Evolutionary conservation across 2,113 vertebrate genomes (phyloP).

Genomic region (Rhagologus leucostigma): DNA sequence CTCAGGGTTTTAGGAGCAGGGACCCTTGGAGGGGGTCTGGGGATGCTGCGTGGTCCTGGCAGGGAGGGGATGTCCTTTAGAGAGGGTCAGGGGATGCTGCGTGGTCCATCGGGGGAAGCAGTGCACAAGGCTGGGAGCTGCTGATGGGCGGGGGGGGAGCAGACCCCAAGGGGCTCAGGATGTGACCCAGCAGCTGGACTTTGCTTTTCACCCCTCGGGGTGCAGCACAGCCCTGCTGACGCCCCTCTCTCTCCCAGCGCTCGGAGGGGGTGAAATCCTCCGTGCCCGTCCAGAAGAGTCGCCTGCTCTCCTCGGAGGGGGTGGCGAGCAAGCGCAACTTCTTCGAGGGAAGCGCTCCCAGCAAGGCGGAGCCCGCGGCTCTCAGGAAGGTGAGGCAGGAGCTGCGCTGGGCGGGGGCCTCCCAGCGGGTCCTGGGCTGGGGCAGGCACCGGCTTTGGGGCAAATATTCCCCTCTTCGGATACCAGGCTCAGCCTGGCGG

Average conservation of each 20-base stretch:
- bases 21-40: not conserved
- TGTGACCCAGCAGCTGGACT: not conserved
- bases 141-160: not conserved
- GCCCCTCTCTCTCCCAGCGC: conserved; percentile 66
- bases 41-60: not conserved
- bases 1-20: not conserved
- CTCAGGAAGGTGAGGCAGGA: conserved; percentile 70
- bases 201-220: not conserved
- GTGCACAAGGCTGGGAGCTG: not conserved
- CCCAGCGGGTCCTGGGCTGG: not conserved
- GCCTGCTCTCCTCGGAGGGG: conserved; percentile 74
- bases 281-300: conserved; percentile 67
- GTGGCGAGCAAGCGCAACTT: conserved; percentile 87
- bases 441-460: not conserved
- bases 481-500: accelerated
- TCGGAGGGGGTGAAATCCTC: conserved; percentile 70
- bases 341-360: conserved; percentile 79
- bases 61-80: not conserved
- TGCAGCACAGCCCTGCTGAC: not conserved
- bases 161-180: not conserved
- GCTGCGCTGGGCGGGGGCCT: not conserved
- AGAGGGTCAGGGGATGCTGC: not conserved
- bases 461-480: not conserved
- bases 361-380: not conserved
- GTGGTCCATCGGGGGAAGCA: not conserved